Evolutionary conservation across 2,888 invertebrate genomes (phyloP).

Genomic region (Eupithecia inturbata): DNA sequence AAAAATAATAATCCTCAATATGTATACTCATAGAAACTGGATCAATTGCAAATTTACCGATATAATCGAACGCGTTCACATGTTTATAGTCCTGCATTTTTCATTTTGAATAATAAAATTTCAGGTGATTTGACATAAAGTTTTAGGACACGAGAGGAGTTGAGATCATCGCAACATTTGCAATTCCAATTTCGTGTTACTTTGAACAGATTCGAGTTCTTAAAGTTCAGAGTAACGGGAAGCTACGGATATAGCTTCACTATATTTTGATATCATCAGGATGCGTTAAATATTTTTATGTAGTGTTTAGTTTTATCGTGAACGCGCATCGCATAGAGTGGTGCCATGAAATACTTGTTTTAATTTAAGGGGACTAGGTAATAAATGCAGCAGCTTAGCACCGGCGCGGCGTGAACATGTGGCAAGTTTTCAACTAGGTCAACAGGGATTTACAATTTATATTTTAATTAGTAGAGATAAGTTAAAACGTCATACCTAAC

Average conservation of each 20-base stretch:
- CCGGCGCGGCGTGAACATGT: conserved; percentile 18
- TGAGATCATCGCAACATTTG: conserved; percentile 39
- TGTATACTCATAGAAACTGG: conserved; percentile 9
- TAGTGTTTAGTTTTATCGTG: conserved; percentile 26
- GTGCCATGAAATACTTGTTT: conserved; percentile 17
- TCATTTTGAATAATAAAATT: conserved; percentile 23
- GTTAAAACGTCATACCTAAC: conserved; percentile 1
- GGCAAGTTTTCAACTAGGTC: conserved; percentile 17
- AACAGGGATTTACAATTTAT: conserved; percentile 24
- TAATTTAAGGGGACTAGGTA: conserved; percentile 24
- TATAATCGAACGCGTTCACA: conserved; percentile 22
- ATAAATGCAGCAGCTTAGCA: conserved; percentile 15
- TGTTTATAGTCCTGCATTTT: conserved; percentile 24
- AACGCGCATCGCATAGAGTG: conserved; percentile 16
- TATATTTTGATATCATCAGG: conserved; percentile 24
- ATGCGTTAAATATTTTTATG: conserved; percentile 29
- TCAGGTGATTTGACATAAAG: conserved; percentile 19
- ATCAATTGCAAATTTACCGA: conserved; percentile 24
- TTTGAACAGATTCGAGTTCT: conserved; percentile 19
- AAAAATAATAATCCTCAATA: background rate
- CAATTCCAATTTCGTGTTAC: conserved; percentile 41
- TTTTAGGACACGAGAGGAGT: conserved; percentile 20
- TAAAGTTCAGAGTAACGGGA: conserved; percentile 37
- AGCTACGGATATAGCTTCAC: conserved; percentile 27
- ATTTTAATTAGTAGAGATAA: conserved; percentile 2